Evolutionary conservation across 2,113 vertebrate species (phyloP).

Genomic region (western clawed frog (Xenopus tropicalis)): UCB_Xtro_10.0 CM004445.2:11031001-11031500

Average conservation of each 20-base stretch:
- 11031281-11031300: too few species aligned
- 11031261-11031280: constrained; percentile 75
- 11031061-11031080: too few species aligned
- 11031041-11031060: not conserved
- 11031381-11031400: not conserved
- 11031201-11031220: constrained; percentile 66
- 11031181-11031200: constrained; percentile 52
- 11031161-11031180: constrained; percentile 58
- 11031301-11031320: too few species aligned
- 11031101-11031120: constrained; percentile 3
- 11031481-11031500: too few species aligned
- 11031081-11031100: too few species aligned
- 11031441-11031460: too few species aligned
- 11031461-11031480: too few species aligned
- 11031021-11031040: constrained; percentile 13
- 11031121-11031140: constrained; percentile 57
- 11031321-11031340: too few species aligned
- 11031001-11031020: not conserved
- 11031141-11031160: constrained; percentile 56
- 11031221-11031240: constrained; percentile 65
- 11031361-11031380: not conserved
- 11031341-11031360: constrained; percentile 46
- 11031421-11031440: too few species aligned
- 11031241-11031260: constrained; percentile 71
- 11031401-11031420: too few species aligned